phyloP scores from a whole-genome alignment of 1,140 invertebrate species.

The Pachypsylla venusta region DNA sequence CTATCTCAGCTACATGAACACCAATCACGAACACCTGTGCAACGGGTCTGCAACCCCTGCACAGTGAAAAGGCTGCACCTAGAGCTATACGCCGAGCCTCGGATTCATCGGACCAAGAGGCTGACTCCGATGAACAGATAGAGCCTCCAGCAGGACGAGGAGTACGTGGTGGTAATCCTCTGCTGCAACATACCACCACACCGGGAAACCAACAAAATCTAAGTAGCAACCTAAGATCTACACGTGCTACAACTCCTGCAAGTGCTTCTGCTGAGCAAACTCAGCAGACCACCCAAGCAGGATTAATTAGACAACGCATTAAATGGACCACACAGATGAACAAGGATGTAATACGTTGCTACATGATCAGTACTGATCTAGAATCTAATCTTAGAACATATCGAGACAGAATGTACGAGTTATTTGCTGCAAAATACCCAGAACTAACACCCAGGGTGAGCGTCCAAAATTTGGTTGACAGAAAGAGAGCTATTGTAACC shows the following conservation, averaged over 20 bases:
- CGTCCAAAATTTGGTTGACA: background rate
- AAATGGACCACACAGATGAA: background rate
- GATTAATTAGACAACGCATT: background rate
- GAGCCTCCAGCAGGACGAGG: background rate
- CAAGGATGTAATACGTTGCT: background rate
- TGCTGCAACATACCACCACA: too few relatives aligned
- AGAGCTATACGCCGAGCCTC: background rate
- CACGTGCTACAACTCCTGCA: background rate
- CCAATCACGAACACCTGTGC: too few relatives aligned
- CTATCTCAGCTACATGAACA: too few relatives aligned
- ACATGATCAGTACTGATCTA: background rate
- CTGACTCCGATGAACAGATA: too few relatives aligned
- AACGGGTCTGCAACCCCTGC: too few relatives aligned
- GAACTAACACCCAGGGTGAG: background rate
- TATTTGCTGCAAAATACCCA: background rate
- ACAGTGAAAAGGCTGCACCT: too few relatives aligned
- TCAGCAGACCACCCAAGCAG: too few relatives aligned
- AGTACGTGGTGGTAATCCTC: background rate
- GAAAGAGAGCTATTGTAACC: background rate
- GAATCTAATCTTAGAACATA: background rate
- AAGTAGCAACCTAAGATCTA: background rate
- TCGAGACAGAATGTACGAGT: background rate
- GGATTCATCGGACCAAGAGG: too few relatives aligned
- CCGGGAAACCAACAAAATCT: too few relatives aligned
- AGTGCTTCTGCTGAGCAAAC: background rate